Evolutionary conservation across 2,797 vertebrate species (phyloP).

Genomic region (Eulemur rubriventer): DNA sequence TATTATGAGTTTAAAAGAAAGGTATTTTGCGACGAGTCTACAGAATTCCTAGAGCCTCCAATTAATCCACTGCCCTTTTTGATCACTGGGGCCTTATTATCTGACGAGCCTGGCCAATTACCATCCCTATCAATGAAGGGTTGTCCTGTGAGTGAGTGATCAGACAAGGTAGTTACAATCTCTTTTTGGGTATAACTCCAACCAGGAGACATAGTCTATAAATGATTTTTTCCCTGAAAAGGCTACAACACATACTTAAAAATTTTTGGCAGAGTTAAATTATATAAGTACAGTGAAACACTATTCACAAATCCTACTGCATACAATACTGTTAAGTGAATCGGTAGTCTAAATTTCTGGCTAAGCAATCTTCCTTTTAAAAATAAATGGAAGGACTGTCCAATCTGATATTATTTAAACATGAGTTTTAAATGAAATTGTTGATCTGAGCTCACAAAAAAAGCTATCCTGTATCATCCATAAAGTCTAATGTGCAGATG

Average conservation of each 20-base stretch:
- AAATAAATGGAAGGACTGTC: background rate
- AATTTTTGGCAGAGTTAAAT: conserved; percentile 11
- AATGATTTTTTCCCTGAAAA: background rate
- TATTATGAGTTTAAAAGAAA: background rate
- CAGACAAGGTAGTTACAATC: background rate
- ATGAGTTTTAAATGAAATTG: conserved; percentile 45
- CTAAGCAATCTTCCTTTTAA: conserved; percentile 37
- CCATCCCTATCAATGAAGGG: background rate
- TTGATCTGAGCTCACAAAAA: conserved; percentile 2
- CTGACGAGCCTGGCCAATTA: background rate
- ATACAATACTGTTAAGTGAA: conserved; percentile 14
- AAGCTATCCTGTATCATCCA: background rate
- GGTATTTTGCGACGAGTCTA: background rate
- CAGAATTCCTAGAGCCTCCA: background rate
- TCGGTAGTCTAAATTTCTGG: background rate
- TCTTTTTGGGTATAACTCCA: background rate
- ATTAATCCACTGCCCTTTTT: background rate
- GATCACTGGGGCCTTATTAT: background rate
- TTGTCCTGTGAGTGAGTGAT: background rate
- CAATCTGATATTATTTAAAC: conserved; percentile 23
- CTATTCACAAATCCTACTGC: background rate
- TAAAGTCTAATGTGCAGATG: background rate
- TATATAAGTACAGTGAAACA: background rate
- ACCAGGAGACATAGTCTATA: background rate
- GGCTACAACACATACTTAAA: background rate